Percentiles rank a stretch among this genome's conserved stretches.
Evolutionary conservation across 2,888 invertebrate genomes (phyloP).

Genomic region (Heliconius cydno): DNA sequence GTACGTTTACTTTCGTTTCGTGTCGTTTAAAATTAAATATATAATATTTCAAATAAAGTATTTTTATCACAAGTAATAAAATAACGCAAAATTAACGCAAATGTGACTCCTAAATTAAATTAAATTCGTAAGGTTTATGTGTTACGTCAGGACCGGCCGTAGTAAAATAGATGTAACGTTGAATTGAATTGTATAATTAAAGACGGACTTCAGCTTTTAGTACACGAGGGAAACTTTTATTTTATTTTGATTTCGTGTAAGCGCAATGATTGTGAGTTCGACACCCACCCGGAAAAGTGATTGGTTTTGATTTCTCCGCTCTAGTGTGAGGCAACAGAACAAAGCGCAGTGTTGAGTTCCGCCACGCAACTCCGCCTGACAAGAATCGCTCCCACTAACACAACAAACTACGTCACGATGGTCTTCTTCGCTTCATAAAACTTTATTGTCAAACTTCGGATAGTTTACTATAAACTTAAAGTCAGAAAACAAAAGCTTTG

Average conservation of each 20-base stretch:
- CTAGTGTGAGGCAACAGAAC: background rate
- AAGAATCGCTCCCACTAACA: background rate
- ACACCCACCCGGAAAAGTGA: too few species aligned
- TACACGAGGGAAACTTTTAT: background rate
- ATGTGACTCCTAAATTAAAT: background rate
- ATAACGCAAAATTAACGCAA: background rate
- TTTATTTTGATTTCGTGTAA: background rate
- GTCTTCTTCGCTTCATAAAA: background rate
- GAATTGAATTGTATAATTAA: conserved; percentile 17
- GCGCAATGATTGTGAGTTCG: too few species aligned
- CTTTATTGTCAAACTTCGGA: background rate
- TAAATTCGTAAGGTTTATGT: conserved; percentile 8
- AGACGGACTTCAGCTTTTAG: background rate
- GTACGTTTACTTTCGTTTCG: background rate
- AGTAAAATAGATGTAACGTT: conserved; percentile 10
- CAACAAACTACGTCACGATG: background rate
- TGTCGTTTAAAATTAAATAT: background rate
- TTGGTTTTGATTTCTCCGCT: too few species aligned
- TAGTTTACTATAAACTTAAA: background rate
- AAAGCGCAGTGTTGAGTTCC: background rate
- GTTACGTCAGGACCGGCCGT: background rate
- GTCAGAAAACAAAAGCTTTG: conserved; percentile 17
- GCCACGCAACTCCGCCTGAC: background rate
- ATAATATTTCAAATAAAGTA: background rate
- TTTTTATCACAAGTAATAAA: background rate